These are phyloP conservation scores for Acleris sparsana DNA, from an alignment of 2,888 invertebrate genomes.

Conservation along the genomic window DNA sequence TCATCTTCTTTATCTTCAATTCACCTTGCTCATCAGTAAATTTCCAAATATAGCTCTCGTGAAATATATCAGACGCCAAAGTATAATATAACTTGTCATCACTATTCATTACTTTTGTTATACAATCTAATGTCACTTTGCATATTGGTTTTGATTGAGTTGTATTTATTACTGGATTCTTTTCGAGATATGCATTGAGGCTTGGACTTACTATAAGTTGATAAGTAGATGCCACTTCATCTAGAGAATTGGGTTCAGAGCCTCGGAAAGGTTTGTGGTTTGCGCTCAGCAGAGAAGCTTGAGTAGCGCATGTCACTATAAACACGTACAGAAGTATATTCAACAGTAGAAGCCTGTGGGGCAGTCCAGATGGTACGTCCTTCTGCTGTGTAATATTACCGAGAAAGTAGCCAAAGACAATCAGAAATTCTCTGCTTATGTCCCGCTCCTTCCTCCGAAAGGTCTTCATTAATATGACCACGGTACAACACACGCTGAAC, in stretches of 20 bases:
- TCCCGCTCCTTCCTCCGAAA: slow-evolving; percentile 43
- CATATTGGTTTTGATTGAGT: slow-evolving; percentile 37
- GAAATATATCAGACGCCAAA: slow-evolving; percentile 40
- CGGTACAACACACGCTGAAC: slow-evolving; percentile 44
- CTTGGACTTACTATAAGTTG: slow-evolving; percentile 35
- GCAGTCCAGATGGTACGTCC: slow-evolving; percentile 39
- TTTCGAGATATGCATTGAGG: slow-evolving; percentile 12
- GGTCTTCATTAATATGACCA: slow-evolving; percentile 40
- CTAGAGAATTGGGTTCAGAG: slow-evolving; percentile 41
- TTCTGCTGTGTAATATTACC: slow-evolving; percentile 42
- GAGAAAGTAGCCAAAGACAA: slow-evolving; percentile 51
- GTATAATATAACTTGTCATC: slow-evolving; percentile 42
- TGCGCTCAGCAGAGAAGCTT: slow-evolving; percentile 48
- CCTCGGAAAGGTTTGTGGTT: slow-evolving; percentile 46
- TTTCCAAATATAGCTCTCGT: slow-evolving; percentile 42
- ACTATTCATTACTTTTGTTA: slow-evolving; percentile 40
- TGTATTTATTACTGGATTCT: slow-evolving; percentile 6
- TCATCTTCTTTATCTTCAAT: slow-evolving; percentile 41
- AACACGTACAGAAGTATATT: slow-evolving; percentile 47
- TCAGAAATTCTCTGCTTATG: slow-evolving; percentile 42
- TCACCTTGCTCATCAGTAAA: slow-evolving; percentile 43
- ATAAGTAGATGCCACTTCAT: slow-evolving; percentile 39
- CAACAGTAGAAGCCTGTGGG: slow-evolving; percentile 44
- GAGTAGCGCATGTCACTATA: slow-evolving; percentile 48
- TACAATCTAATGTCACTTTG: slow-evolving; percentile 44